Conservation (phyloP, 2,888 invertebrate genomes). For the Rutpela maculata region DNA sequence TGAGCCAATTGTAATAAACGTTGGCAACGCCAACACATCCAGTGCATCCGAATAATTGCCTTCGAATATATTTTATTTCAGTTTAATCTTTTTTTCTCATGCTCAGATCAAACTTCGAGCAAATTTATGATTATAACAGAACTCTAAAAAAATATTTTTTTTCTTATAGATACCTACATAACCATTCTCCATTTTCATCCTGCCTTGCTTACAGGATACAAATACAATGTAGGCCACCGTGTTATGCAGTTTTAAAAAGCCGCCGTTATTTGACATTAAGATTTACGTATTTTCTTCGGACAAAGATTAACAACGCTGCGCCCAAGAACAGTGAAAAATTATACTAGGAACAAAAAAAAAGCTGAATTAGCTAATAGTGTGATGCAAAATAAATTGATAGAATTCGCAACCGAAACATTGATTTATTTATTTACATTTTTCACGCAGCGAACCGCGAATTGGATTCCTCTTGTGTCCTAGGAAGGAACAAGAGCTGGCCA, state of each 20-base stretch:
- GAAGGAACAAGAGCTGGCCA: constrained; percentile 26
- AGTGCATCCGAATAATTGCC: too few relatives aligned
- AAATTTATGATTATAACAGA: too few relatives aligned
- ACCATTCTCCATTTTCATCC: not conserved
- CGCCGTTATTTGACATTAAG: not conserved
- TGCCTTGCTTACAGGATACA: not conserved
- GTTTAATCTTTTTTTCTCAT: too few relatives aligned
- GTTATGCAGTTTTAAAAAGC: not conserved
- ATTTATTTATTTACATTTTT: constrained; percentile 60
- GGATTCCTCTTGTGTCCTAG: constrained; percentile 38
- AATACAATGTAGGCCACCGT: not conserved
- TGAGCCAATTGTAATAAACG: too few relatives aligned
- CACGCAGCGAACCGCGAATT: constrained; percentile 46
- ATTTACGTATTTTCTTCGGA: constrained; percentile 27
- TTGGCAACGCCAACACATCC: too few relatives aligned
- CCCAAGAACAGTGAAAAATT: constrained; percentile 35
- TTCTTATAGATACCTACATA: too few relatives aligned
- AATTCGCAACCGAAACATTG: constrained; percentile 54
- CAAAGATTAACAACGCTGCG: constrained; percentile 27
- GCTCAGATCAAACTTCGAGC: too few relatives aligned
- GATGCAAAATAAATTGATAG: constrained; percentile 55
- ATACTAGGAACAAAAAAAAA: constrained; percentile 37
- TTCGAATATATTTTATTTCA: too few relatives aligned
- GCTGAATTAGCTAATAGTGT: constrained; percentile 41
- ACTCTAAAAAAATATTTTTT: too few relatives aligned